Evolutionary conservation across 2,113 vertebrate genomes (phyloP), one percentile per base, ranked within the genome.

Genomic region (Nestor notabilis): DNA sequence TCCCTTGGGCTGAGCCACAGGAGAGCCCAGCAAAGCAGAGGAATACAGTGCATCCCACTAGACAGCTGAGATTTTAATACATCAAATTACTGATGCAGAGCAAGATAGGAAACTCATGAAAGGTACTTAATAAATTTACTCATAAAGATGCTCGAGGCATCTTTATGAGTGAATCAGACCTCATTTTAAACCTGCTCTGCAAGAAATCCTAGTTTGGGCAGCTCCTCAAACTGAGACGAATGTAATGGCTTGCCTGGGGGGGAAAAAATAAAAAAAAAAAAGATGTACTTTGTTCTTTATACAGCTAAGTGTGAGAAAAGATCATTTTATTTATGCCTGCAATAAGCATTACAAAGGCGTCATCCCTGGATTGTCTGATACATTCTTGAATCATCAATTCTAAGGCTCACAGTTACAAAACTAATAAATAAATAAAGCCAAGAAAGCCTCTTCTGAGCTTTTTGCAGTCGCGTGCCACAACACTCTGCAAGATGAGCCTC

Each of bases 101-200:
- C 41, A 69, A 95, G 85, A 92, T 18, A 91, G 70, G 65, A 85
- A 88, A 71, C 49, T 68, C 58, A 82, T 20, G 41, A 93, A 89
- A 95, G 43, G n/a, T 52, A 68, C 77, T 78, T 86, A 60, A 31
- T 50, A 50, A 60, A 87, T 86, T 71, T 79, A 96, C 41, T 74
- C 49, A 61, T 82, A 76, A 78, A 83, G 96, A 96, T 93, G 83
- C 92, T 93, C 41, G 23, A 33, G 83, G 92, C 92, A 58, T 24
- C 56, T 35, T 58, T 58, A 58, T n/a, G n/a, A 58, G 21, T 58
- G 35, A 89, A 94, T 68, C 56, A 87, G 49, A 85, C 61, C 29
- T 82, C 37, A 85, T 91, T 89, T 92, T 63, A 97, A 97, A 97
- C 95, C 87, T 77, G 94, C 83, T 97, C 77, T 82, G 77, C 95